Evolutionary conservation across 2,113 vertebrate species (phyloP), one percentile per base, ranked within the genome.

Genomic region (Turdus rufiventris): DNA sequence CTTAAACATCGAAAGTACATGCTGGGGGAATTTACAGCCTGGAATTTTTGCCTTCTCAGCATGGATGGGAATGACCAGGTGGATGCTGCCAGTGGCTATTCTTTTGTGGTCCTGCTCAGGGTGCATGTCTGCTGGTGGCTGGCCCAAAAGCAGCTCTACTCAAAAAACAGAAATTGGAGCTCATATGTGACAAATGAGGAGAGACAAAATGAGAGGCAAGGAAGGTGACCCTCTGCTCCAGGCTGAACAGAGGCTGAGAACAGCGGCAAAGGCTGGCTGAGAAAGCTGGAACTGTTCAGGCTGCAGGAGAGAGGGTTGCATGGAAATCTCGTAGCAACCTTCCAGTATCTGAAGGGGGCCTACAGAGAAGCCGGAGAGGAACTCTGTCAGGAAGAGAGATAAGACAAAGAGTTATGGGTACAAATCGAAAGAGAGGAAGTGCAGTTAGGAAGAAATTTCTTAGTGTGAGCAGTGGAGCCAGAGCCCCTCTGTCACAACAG

Each of bases 111-210:
- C 18, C 12, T 4, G 2, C 14, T 42, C 40, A 12, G 24, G 28
- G 12, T 0, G 0, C 5, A 11, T 0, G 4, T 19, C 18, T 51
- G 26, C 26, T 8, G 40, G 13, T 11, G 7, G 4, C 23, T n/a
- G 34, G 54, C 14, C 20, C 42, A 7, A 19, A 53, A 57, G 16
- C 1, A 19, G 23, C 31, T 77, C 13, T 33, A 24, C 0, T 3
- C 8, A 14, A 70, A 16, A 45, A 57, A 33, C 19, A 42, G 28
- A 18, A 36, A 33, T 28, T 0, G 0, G 26, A 61, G 20, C 4
- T 87, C 31, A 3, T 10, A 13, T 2, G 10, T 1, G 2, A 65
- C 0, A 0, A 53, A 53, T 0, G 9, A 48, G 5, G 15, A 61
- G 33, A 62, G 50, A 25, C 1, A 1, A 24, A 53, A 18, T 0